Percentiles rank a stretch among this genome's conserved stretches.
Conservation (phyloP, 2,797 vertebrate species). For the Sciurus vulgaris region DNA sequence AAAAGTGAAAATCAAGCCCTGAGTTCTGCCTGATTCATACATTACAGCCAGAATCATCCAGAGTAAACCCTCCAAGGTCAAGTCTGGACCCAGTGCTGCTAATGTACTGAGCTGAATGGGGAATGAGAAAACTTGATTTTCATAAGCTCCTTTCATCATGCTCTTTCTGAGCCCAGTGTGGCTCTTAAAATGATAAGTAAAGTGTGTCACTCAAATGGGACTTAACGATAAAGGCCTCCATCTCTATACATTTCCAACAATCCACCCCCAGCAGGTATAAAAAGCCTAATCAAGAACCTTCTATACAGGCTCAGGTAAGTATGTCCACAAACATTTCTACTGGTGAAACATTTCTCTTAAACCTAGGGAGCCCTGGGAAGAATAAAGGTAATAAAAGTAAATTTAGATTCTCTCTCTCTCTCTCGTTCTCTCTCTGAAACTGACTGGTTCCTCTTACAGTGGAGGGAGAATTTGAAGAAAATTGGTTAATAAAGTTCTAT, state of each 20-base stretch:
- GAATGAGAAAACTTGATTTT: constrained; percentile 86
- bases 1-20: constrained; percentile 82
- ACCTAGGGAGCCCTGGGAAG: constrained; percentile 15
- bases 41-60: constrained; percentile 77
- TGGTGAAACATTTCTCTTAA: constrained; percentile 25
- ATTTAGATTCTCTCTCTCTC: constrained; percentile 59
- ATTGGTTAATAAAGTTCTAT: constrained; percentile 34
- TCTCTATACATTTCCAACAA: constrained; percentile 67
- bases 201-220: constrained; percentile 70
- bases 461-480: constrained; percentile 32
- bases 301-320: constrained; percentile 70
- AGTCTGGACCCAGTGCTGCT: constrained; percentile 74
- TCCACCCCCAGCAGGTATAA: constrained; percentile 55
- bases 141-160: constrained; percentile 69
- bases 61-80: constrained; percentile 68
- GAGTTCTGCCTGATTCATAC: constrained; percentile 81
- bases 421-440: constrained; percentile 69
- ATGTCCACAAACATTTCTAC: constrained; percentile 42
- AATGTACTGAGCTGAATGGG: constrained; percentile 79
- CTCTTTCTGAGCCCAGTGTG: constrained; percentile 68
- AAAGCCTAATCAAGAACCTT: constrained; percentile 71
- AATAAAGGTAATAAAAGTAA: constrained; percentile 53
- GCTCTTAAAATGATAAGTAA: constrained; percentile 77
- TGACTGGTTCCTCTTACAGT: constrained; percentile 21
- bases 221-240: constrained; percentile 58